Evolutionary conservation across 1,140 invertebrate genomes (phyloP).

Genomic region (Sycophila sp.): DNA sequence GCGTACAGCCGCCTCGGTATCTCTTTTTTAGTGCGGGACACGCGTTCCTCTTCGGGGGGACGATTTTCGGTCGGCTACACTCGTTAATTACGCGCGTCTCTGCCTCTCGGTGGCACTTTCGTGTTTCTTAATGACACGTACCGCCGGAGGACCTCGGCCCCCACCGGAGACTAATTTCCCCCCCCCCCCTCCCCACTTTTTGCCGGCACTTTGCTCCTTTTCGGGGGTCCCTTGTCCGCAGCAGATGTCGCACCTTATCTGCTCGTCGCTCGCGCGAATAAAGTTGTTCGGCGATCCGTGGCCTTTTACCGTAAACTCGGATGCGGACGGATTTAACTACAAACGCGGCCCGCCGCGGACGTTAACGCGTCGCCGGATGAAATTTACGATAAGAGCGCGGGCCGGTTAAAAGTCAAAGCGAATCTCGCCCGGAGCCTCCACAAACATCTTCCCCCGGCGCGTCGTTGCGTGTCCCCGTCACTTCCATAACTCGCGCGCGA

Average conservation of each 20-base stretch:
- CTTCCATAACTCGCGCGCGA: neutral
- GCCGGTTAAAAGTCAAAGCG: neutral
- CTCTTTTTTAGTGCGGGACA: neutral
- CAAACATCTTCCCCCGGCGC: no score
- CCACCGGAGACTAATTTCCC: no score
- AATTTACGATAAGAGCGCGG: conserved; percentile 5
- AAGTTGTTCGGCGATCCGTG: no score
- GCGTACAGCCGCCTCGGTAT: neutral
- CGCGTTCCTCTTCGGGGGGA: neutral
- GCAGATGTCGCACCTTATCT: no score
- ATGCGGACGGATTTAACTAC: neutral
- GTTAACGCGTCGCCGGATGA: conserved; percentile 9
- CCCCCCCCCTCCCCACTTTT: no score
- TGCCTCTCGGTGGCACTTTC: no score
- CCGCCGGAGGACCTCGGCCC: neutral
- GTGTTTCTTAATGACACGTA: neutral
- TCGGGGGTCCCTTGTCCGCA: no score
- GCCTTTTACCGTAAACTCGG: neutral
- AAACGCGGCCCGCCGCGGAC: neutral
- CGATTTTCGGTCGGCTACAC: neutral
- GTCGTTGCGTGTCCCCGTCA: no score
- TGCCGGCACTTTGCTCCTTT: no score
- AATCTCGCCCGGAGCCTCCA: neutral
- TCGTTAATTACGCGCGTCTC: conserved; percentile 1
- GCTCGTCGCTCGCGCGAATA: no score